Evolutionary conservation across 2,113 vertebrate genomes (phyloP), one percentile per base, ranked within the genome.

Genomic region (Dolichallabes microphthalmus): DNA sequence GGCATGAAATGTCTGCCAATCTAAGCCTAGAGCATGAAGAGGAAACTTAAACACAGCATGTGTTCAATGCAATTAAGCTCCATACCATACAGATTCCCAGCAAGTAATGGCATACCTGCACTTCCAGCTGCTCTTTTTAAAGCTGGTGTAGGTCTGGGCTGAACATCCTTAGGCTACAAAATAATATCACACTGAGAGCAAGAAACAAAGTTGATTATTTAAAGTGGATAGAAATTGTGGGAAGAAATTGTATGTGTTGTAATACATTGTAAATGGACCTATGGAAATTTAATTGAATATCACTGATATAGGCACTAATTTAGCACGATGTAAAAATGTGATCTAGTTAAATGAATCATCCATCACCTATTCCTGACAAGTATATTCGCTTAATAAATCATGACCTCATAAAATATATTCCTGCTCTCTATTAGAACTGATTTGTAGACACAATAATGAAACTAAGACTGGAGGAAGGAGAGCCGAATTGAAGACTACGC

Each of bases 321-420:
- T 74, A 50, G 25, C 2, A 13, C 45, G 7, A 45, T 45, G 45
- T 45, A 50, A 53, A 78, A 79, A 60, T 3, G 76, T 32, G 8
- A 79, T 79, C 53, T 60, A 32, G 9, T 80, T 63, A 80, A 45
- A 80, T 80, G 30, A 80, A 39, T 61, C 78, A 80, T 63, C 58
- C 78, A 63, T 80, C 30, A 80, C 58, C 22, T 63, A 63, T 80
- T 63, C 30, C 57, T 10, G 57, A 61, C 57, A 63, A 80, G 58
- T 45, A 61, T 80, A 80, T 80, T 45, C 11, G 22, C 78, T 61
- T 61, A 15, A 80, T 61, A 61, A 61, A 61, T 39, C 57, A 80
- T 80, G 78, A 80, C 78, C 76, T 60, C 20, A 58, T 79, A 20
- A 79, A 35, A 58, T 39, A 58, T 60, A 79, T 58, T 60, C 27